Base-by-base conservation (phyloP, 2,797 vertebrate genomes). In the Gambelia wislizenii region DNA sequence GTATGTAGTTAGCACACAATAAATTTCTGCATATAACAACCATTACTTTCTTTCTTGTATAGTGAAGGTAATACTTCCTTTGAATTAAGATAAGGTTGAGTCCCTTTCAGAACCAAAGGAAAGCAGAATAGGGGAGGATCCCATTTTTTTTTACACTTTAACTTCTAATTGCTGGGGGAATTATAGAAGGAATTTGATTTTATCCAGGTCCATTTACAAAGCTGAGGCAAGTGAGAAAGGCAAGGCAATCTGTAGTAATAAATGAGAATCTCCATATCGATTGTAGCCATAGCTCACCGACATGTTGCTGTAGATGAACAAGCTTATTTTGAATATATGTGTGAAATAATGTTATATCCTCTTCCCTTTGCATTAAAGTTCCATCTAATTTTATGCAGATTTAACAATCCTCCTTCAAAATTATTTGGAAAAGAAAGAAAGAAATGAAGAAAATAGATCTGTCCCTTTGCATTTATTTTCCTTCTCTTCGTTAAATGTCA, bases 401-500 rank as follows among this genome's bases (percentile, higher is more conserved):
- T 22, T n/a, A 69, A 25, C 36, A 44, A 12, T 20, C 61, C 39
- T 56, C 18, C 30, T n/a, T 1, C 44, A 59, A 83, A 52, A 4
- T 36, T 70, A 33, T 83, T 64, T 59, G 39, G 22, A 42, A 87
- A 83, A n/a, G 22, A 25, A 87, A 83, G n/a, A 85, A 6, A 87
- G 25, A 8, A 64, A 59, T 4, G 27, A 64, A 30, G 30, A 13
- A 33, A 67, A 33, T 10, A 54, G 47, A 25, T 33, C 0, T 1
- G 54, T 82, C 13, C 42, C 77, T 49, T 0, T 5, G n/a, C 1
- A 2, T 69, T 75, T 82, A 79, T 69, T 64, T 77, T 88, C 76
- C 49, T 18, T 3, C 64, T 47, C 36, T 86, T 6, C 6, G 36
- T 18, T 84, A 75, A 18, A 69, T 88, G 84, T 67, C 4, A 30